Evolutionary conservation across 2,888 invertebrate species (phyloP).

Genomic region (Antheraea yamamai): DNA sequence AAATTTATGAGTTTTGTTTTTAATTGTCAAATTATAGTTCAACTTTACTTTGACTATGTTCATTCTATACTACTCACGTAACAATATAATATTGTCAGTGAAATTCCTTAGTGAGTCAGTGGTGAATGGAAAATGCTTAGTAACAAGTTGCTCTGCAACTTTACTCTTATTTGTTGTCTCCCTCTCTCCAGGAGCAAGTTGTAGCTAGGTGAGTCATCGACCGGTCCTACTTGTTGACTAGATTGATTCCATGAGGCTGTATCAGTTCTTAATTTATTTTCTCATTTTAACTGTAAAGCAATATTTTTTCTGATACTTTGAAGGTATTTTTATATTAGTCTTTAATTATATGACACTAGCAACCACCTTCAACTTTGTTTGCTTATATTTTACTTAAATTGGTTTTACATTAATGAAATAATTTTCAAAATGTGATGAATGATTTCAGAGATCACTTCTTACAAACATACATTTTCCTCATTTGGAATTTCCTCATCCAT

Average conservation of each 20-base stretch:
- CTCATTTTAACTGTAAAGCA: background rate
- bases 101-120: constrained; percentile 42
- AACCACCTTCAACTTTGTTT: too few relatives aligned
- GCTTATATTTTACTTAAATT: too few relatives aligned
- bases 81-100: constrained; percentile 19
- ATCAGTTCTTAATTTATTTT: constrained; percentile 14
- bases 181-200: background rate
- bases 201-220: constrained; percentile 43
- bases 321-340: background rate
- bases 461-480: too few relatives aligned
- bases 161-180: constrained; percentile 34
- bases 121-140: constrained; percentile 36
- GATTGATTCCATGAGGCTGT: constrained; percentile 13
- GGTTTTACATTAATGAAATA: too few relatives aligned
- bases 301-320: background rate
- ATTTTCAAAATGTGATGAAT: too few relatives aligned
- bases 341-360: too few relatives aligned
- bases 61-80: too few relatives aligned
- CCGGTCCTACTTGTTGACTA: constrained; percentile 33
- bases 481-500: too few relatives aligned
- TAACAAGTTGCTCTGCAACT: constrained; percentile 41
- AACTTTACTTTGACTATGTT: too few relatives aligned
- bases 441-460: too few relatives aligned
- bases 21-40: too few relatives aligned
- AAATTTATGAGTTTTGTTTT: too few relatives aligned